Percentiles rank a stretch among this genome's conserved stretches.
These are phyloP conservation scores for Danio kyathit DNA, from an alignment of 2,797 vertebrate genomes.

Conservation along the genomic window DNA sequence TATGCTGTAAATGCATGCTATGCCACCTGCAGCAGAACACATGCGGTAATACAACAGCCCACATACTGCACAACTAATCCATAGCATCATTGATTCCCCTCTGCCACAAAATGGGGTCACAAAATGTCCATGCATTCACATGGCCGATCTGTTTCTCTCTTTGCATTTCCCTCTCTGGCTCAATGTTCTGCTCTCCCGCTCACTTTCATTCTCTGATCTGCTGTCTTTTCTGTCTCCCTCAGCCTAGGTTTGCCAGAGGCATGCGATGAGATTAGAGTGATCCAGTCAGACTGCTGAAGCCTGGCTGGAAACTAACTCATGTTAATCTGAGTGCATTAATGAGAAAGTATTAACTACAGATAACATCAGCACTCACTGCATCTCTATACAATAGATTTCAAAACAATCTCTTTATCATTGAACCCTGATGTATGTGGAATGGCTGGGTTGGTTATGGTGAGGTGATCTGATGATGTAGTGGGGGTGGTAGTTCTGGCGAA, in stretches of 20 bases:
- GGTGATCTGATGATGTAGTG: too few species aligned
- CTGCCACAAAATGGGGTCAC: slow-evolving; percentile 73
- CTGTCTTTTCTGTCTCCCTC: slow-evolving; percentile 6
- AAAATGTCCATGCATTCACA: slow-evolving; percentile 64
- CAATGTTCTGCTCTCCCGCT: slow-evolving; percentile 6
- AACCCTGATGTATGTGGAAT: neutral
- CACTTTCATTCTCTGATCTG: slow-evolving; percentile 22
- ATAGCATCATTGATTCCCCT: slow-evolving; percentile 75
- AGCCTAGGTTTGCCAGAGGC: slow-evolving; percentile 3
- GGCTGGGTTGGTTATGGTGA: too few species aligned
- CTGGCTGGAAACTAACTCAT: neutral
- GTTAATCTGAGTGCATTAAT: slow-evolving; percentile 26
- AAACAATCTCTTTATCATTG: neutral
- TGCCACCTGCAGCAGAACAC: slow-evolving; percentile 47
- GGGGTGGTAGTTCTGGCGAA: too few species aligned
- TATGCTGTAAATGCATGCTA: slow-evolving; percentile 4
- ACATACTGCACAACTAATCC: slow-evolving; percentile 68
- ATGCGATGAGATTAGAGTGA: slow-evolving; percentile 4
- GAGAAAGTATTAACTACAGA: slow-evolving; percentile 31
- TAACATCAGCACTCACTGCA: slow-evolving; percentile 6
- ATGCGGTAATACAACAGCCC: slow-evolving; percentile 60
- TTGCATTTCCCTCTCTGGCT: neutral
- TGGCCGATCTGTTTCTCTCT: slow-evolving; percentile 36
- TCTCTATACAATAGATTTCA: slow-evolving; percentile 6
- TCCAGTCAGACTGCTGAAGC: slow-evolving; percentile 1